Percentiles rank a stretch among this genome's conserved stretches.
phyloP scores from a whole-genome alignment of 2,888 invertebrate species.

The Scaptomyza tumidula region DNA sequence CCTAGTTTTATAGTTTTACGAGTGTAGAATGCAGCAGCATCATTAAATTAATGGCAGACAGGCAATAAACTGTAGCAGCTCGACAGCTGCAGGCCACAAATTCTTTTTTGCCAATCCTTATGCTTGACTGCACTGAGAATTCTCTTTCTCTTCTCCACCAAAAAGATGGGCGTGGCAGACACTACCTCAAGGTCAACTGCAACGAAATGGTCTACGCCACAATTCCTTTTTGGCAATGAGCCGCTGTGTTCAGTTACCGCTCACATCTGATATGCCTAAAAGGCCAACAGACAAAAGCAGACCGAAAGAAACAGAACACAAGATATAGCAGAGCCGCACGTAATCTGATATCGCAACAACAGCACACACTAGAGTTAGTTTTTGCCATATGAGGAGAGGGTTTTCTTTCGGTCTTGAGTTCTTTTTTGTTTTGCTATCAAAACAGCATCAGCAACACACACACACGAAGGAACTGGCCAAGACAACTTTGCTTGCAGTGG shows the following conservation, averaged over 20 bases:
- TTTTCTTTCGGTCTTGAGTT: constrained; percentile 36
- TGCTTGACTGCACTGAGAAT: constrained; percentile 23
- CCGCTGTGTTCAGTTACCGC: constrained; percentile 32
- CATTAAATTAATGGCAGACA: constrained; percentile 58
- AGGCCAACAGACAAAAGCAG: constrained; percentile 31
- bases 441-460: constrained; percentile 52
- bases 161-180: constrained; percentile 29
- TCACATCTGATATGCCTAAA: constrained; percentile 71
- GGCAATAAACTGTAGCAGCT: constrained; percentile 15
- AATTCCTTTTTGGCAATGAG: constrained; percentile 47
- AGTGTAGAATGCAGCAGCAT: constrained; percentile 25
- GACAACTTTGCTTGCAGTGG: constrained; percentile 13
- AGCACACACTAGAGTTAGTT: constrained; percentile 33
- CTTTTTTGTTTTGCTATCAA: constrained; percentile 53
- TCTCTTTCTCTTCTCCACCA: not conserved
- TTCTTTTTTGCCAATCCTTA: constrained; percentile 16
- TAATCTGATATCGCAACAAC: constrained; percentile 69
- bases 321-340: constrained; percentile 63
- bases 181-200: constrained; percentile 55
- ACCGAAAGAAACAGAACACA: constrained; percentile 39
- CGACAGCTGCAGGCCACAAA: constrained; percentile 2
- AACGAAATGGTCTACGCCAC: constrained; percentile 22
- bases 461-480: constrained; percentile 25
- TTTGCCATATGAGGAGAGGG: constrained; percentile 64
- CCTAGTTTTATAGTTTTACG: not conserved